A percentile compares a stretch with the other conserved stretches of the same genome.
These are phyloP conservation scores for Scotopteryx bipunctaria DNA, from an alignment of 2,888 invertebrate genomes.

Conservation along the genomic window DNA sequence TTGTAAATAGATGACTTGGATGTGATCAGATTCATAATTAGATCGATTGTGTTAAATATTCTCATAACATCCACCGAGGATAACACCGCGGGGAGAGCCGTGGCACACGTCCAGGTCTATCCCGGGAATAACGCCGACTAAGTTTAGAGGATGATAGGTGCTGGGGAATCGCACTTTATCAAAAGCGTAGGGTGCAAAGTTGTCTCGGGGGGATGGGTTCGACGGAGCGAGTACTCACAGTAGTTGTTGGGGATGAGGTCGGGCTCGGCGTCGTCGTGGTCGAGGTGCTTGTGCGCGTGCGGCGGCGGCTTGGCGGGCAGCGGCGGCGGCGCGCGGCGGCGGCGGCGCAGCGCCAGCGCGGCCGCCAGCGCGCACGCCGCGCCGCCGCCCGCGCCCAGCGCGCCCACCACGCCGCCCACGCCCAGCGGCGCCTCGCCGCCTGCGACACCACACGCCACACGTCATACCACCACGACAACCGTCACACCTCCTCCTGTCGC, in stretches of 20 bases:
- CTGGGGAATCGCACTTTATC: too few species aligned
- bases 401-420: constrained; percentile 63
- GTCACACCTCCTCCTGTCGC: too few species aligned
- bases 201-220: not conserved
- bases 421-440: constrained; percentile 66
- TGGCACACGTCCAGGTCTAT: too few species aligned
- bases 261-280: constrained; percentile 71
- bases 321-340: constrained; percentile 43
- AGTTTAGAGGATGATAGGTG: too few species aligned
- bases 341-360: constrained; percentile 48
- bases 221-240: constrained; percentile 54
- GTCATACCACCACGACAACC: not conserved
- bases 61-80: too few species aligned
- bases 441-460: constrained; percentile 35
- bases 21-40: too few species aligned
- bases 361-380: constrained; percentile 51
- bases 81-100: too few species aligned
- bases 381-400: constrained; percentile 60
- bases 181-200: too few species aligned
- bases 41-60: too few species aligned
- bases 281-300: constrained; percentile 47
- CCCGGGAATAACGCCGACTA: too few species aligned
- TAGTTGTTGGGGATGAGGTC: constrained; percentile 78
- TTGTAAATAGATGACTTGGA: not conserved
- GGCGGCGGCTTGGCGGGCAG: constrained; percentile 41